Evolutionary conservation across 2,888 invertebrate species (phyloP).

Genomic region (Phragmatobia fuliginosa): DNA sequence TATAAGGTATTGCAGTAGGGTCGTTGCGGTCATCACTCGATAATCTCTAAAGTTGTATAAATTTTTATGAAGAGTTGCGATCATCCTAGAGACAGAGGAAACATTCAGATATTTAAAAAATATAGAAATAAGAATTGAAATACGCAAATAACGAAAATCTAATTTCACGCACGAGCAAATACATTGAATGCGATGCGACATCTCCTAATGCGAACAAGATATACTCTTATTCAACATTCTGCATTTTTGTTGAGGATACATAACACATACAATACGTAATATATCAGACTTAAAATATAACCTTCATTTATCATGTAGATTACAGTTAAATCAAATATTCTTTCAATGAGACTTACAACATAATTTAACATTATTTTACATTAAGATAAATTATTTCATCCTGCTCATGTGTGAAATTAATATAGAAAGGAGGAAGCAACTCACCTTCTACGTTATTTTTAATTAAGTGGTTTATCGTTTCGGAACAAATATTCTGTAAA

Average conservation of each 20-base stretch:
- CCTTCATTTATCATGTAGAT: not conserved
- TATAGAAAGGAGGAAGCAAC: not conserved
- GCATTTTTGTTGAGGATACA: conserved; percentile 30
- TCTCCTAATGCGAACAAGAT: conserved; percentile 47
- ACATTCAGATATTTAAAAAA: not conserved
- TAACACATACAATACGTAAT: conserved; percentile 1
- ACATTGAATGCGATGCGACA: conserved; percentile 46
- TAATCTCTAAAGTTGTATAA: not conserved
- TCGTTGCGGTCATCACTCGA: not conserved
- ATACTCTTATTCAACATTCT: conserved; percentile 42
- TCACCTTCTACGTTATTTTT: not conserved
- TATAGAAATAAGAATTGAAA: not conserved
- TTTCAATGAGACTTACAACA: not conserved
- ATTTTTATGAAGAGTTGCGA: not conserved
- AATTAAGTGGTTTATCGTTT: not conserved
- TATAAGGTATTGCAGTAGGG: not conserved
- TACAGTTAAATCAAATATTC: not conserved
- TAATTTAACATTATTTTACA: not conserved
- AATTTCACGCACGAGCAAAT: conserved; percentile 46
- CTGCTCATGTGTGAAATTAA: not conserved
- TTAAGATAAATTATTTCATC: not conserved
- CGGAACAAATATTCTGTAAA: not conserved
- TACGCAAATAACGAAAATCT: conserved; percentile 24
- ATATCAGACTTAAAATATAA: not conserved
- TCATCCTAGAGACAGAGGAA: not conserved